Conservation (phyloP, 2,113 vertebrate genomes). For the Athene noctua region DNA sequence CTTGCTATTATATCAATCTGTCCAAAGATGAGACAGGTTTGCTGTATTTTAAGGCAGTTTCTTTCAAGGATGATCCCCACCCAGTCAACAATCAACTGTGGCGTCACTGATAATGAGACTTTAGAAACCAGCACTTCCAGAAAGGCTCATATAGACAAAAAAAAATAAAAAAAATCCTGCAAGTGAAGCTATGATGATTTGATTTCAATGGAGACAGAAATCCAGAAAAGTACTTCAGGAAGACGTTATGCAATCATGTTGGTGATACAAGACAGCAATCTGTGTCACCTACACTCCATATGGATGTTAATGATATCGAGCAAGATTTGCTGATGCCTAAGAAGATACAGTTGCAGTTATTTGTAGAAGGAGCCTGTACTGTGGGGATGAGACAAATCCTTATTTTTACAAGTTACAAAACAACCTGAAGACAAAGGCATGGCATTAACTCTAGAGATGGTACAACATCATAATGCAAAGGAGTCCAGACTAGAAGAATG, state of each 20-base stretch:
- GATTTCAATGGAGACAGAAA: background rate
- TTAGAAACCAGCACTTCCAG: background rate
- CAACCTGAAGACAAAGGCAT: background rate
- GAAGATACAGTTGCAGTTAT: background rate
- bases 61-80: background rate
- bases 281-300: constrained; percentile 54
- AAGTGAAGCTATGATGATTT: background rate
- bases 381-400: background rate
- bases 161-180: background rate
- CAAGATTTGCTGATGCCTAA: background rate
- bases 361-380: background rate
- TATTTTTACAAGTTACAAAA: background rate
- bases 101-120: background rate
- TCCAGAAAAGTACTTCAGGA: background rate
- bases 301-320: background rate
- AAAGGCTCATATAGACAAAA: background rate
- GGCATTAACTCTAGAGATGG: background rate
- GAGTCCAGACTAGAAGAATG: background rate
- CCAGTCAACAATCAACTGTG: background rate
- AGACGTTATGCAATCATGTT: background rate
- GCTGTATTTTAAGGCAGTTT: background rate
- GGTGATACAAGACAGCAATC: constrained; percentile 32
- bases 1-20: background rate
- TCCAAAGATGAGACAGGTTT: background rate
- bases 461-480: background rate